A percentile compares a stretch with the other conserved stretches of the same genome.
Conservation (phyloP, 2,113 vertebrate genomes). For the Cepphus grylle region DNA sequence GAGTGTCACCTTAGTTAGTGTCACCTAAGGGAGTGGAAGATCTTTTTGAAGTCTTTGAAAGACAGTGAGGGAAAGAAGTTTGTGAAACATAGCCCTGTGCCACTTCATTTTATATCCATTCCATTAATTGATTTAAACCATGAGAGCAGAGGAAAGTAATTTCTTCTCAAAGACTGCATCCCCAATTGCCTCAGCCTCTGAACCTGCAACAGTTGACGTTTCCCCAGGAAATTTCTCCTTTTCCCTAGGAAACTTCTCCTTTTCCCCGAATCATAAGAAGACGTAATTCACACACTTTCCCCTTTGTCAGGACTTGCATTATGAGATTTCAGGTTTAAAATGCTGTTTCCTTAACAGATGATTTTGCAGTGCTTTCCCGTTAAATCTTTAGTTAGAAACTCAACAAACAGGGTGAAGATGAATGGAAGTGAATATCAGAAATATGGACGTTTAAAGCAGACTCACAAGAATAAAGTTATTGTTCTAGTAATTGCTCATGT, state of each 20-base stretch:
- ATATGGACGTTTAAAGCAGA: background rate
- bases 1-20: background rate
- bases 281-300: background rate
- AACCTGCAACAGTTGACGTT: background rate
- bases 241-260: background rate
- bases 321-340: background rate
- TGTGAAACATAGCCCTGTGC: background rate
- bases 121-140: background rate
- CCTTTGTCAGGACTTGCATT: background rate
- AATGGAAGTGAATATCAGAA: background rate
- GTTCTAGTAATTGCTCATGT: background rate
- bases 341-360: background rate
- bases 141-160: background rate
- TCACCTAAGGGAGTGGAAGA: background rate
- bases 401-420: background rate
- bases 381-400: background rate
- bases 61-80: background rate
- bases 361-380: background rate
- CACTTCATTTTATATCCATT: background rate
- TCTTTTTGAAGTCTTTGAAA: background rate
- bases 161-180: background rate
- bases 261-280: background rate
- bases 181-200: background rate
- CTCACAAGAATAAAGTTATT: background rate
- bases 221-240: background rate